A percentile compares a stretch with the other conserved stretches of the same genome.
These are phyloP conservation scores for Prenolepis imparis DNA, from an alignment of 2,888 invertebrate species.

Conservation along the genomic window DNA sequence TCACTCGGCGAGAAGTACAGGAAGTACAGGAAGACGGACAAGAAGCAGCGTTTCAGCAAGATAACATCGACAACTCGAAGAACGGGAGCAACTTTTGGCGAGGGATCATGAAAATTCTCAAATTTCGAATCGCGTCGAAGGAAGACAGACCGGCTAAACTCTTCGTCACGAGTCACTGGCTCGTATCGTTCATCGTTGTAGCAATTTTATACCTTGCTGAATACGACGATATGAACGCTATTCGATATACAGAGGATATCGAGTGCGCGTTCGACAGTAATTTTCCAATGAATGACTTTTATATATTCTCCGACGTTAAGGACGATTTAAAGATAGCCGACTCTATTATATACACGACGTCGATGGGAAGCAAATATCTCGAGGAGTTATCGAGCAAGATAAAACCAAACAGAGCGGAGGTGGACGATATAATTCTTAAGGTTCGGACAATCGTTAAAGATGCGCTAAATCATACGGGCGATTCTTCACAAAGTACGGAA, in stretches of 20 bases:
- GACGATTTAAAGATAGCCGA: constrained; percentile 37
- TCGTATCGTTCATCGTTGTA: constrained; percentile 78
- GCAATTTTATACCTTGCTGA: constrained; percentile 74
- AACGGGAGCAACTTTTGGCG: not conserved
- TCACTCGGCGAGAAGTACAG: not conserved
- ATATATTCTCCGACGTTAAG: constrained; percentile 15
- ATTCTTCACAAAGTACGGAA: not conserved
- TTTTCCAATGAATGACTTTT: constrained; percentile 78
- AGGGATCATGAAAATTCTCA: not conserved
- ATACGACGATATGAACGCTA: constrained; percentile 58
- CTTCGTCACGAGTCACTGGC: constrained; percentile 80
- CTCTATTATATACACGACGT: constrained; percentile 38
- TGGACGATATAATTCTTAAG: constrained; percentile 76
- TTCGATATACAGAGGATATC: constrained; percentile 59
- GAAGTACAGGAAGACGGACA: not conserved
- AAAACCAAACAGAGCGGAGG: constrained; percentile 63
- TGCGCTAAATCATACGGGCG: constrained; percentile 51
- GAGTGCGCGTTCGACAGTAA: constrained; percentile 75
- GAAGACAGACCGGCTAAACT: constrained; percentile 62
- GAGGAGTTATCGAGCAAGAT: constrained; percentile 59
- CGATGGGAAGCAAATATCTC: constrained; percentile 64
- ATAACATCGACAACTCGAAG: not conserved
- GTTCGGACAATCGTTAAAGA: constrained; percentile 77
- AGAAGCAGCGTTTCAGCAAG: not conserved
- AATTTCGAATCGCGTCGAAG: not conserved